A percentile compares a stretch with the other conserved stretches of the same genome.
phyloP scores from a whole-genome alignment of 2,113 vertebrate species.

The Urocynchramus pylzowi region DNA sequence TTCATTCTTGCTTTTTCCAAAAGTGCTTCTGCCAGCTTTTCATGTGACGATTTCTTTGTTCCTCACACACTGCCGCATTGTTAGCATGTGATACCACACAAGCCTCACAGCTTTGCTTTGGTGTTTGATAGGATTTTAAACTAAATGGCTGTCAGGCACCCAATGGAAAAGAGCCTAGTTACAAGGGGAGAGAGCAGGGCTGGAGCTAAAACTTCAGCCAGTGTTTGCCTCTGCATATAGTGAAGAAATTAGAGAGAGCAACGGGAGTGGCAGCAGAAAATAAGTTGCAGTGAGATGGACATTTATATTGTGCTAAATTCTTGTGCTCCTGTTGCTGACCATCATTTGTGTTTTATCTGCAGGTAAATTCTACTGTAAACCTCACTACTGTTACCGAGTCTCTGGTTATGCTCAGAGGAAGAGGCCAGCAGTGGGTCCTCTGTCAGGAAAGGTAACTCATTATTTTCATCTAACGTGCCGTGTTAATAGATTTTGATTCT shows the following conservation, averaged over 20 bases:
- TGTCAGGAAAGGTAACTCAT: conserved; percentile 80
- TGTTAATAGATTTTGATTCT: neutral
- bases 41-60: conserved; percentile 78
- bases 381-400: conserved; percentile 93
- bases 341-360: conserved; percentile 5
- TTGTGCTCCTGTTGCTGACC: neutral
- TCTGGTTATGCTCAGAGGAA: conserved; percentile 93
- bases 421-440: conserved; percentile 81
- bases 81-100: conserved; percentile 59
- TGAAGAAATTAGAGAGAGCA: neutral
- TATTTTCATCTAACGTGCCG: neutral
- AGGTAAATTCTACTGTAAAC: conserved; percentile 99
- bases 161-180: conserved; percentile 11
- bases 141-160: conserved; percentile 54
- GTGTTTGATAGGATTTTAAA: conserved; percentile 54
- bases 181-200: neutral
- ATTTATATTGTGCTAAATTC: neutral
- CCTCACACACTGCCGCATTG: conserved; percentile 77
- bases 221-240: neutral
- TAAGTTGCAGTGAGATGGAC: neutral
- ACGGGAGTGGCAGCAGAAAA: neutral
- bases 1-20: conserved; percentile 70
- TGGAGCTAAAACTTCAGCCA: conserved; percentile 6
- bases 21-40: conserved; percentile 66
- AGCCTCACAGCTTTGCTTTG: conserved; percentile 54